Evolutionary conservation across 2,888 invertebrate genomes (phyloP), one percentile per base, ranked within the genome.

Genomic region (Amaurobius ferox): DNA sequence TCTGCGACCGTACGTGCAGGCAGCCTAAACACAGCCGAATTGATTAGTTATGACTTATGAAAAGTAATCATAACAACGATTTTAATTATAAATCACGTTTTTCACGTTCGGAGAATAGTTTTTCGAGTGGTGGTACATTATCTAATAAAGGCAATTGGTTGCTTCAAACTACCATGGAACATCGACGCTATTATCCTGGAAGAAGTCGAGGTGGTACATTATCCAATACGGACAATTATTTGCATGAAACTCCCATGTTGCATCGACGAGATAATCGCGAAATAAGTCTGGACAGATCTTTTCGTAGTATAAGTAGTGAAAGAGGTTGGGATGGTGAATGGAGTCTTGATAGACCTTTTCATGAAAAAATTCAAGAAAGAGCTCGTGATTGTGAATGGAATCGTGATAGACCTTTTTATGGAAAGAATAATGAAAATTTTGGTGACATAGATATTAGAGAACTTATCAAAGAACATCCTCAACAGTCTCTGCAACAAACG

Each of bases 321-420:
- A n/a, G n/a, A n/a, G n/a, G n/a, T n/a, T n/a, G n/a, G n/a, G n/a
- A n/a, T n/a, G n/a, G n/a, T n/a, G n/a, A n/a, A n/a, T n/a, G n/a
- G n/a, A n/a, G n/a, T n/a, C n/a, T n/a, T n/a, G n/a, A n/a, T n/a
- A n/a, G n/a, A n/a, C n/a, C n/a, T n/a, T n/a, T n/a, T n/a, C 62
- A 40, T 30, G 64, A 13, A 16, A 72, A 39, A 23, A 78, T 78
- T 48, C 71, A 67, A 2, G 67, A 64, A 35, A 29, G 29, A 23
- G 29, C 66, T 23, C 30, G 16, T 6, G 67, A 61, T 30, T n/a
- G n/a, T n/a, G 67, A 78, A 40, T 62, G 66, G 55, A 40, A 35
- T 44, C 35, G 40, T 30, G 26, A 16, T 2, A 78, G 11, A 28
- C 23, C 23, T 32, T 44, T 19, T 0, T n/a, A 5, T 48, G 2